phyloP scores from a whole-genome alignment of 2,113 vertebrate species.

The Melospiza georgiana region DNA sequence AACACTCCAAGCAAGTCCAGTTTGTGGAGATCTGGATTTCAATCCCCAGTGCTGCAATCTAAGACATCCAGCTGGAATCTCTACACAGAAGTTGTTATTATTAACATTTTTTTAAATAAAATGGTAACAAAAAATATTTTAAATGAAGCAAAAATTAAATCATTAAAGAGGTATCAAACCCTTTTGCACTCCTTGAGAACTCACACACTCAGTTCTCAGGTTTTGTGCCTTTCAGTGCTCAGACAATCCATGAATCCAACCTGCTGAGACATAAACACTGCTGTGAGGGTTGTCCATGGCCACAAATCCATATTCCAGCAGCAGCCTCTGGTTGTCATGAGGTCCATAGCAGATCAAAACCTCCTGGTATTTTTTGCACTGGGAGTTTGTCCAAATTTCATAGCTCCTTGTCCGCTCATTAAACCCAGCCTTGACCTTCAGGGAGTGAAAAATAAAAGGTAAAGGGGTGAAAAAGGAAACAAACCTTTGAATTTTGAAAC shows the following conservation, averaged over 20 bases:
- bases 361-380: conserved; percentile 75
- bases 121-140: not conserved
- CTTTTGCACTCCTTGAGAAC: not conserved
- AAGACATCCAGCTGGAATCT: not conserved
- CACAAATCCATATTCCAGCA: conserved; percentile 93
- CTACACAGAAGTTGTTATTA: not conserved
- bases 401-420: conserved; percentile 82
- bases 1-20: not conserved
- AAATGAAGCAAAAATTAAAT: not conserved
- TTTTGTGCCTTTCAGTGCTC: not conserved
- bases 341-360: conserved; percentile 92
- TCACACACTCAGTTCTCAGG: not conserved
- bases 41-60: not conserved
- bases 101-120: not conserved
- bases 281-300: conserved; percentile 84
- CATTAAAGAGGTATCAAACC: not conserved
- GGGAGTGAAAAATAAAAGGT: not conserved
- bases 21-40: not conserved
- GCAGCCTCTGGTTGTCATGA: conserved; percentile 89
- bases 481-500: not conserved
- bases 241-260: conserved; percentile 63
- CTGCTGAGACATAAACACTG: conserved; percentile 83
- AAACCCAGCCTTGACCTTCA: conserved; percentile 87
- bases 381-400: conserved; percentile 78
- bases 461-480: not conserved